phyloP scores from a whole-genome alignment of 2,113 vertebrate species.

The Ciconia boyciana region DNA sequence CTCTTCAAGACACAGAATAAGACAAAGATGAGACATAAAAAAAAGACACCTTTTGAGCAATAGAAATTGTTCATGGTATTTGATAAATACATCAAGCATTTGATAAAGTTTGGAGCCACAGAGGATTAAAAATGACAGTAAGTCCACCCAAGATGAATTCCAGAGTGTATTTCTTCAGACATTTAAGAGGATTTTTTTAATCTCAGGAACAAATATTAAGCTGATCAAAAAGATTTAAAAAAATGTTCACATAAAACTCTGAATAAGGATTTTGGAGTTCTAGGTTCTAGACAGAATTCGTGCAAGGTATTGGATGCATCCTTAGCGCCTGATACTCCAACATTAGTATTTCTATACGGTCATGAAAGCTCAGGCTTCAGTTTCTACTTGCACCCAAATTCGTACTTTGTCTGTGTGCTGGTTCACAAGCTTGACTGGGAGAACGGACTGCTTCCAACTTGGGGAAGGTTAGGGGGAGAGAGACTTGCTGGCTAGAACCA shows the following conservation, averaged over 20 bases:
- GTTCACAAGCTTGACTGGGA: neutral
- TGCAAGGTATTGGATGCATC: neutral
- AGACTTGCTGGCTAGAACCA: neutral
- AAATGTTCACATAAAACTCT: neutral
- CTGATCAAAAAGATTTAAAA: neutral
- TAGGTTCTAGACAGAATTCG: neutral
- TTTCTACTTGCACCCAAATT: neutral
- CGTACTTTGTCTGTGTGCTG: neutral
- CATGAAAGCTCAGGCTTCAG: neutral
- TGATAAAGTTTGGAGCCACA: neutral
- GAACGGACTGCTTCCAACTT: neutral
- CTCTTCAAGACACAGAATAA: neutral
- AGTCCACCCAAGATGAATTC: neutral
- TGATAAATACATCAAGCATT: neutral
- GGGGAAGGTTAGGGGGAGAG: neutral
- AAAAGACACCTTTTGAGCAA: neutral
- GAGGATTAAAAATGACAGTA: neutral
- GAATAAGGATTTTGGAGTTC: neutral
- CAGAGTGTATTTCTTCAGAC: neutral
- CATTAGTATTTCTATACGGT: neutral
- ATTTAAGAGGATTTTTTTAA: neutral
- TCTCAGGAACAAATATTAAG: neutral
- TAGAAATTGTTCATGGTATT: neutral
- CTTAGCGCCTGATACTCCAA: neutral
- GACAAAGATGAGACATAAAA: neutral